Percentiles rank a stretch among this genome's conserved stretches.
Evolutionary conservation across 2,797 vertebrate species (phyloP).

Genomic region (Karalla daura): DNA sequence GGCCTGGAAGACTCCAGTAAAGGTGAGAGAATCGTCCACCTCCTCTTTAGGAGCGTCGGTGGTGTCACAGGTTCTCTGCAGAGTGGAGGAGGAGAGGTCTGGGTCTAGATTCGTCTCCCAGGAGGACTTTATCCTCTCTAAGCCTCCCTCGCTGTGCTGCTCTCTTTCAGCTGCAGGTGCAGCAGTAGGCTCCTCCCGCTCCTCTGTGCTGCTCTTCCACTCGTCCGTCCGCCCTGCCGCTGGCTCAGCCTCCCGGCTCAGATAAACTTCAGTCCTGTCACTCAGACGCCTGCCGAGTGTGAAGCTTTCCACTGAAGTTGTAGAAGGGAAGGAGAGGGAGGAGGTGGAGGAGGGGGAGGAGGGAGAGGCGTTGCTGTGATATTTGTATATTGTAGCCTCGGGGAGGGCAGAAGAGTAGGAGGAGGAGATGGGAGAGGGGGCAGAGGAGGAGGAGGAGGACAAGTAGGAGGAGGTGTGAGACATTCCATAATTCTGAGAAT

Average conservation of each 20-base stretch:
- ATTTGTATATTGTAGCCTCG: slow-evolving; percentile 26
- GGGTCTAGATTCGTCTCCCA: slow-evolving; percentile 41
- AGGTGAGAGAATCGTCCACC: slow-evolving; percentile 22
- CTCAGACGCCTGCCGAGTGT: slow-evolving; percentile 47
- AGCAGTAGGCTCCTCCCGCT: slow-evolving; percentile 55
- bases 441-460: slow-evolving; percentile 25
- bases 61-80: slow-evolving; percentile 1
- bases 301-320: slow-evolving; percentile 34
- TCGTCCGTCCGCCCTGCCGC: background rate
- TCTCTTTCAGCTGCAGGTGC: slow-evolving; percentile 66
- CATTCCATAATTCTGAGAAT: slow-evolving; percentile 23
- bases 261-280: slow-evolving; percentile 53
- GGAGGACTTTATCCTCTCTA: slow-evolving; percentile 46
- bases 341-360: slow-evolving; percentile 36
- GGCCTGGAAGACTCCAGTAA: slow-evolving; percentile 80
- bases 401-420: slow-evolving; percentile 30
- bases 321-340: too few relatives aligned
- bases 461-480: slow-evolving; percentile 15
- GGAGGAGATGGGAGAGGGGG: too few relatives aligned
- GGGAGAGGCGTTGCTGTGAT: background rate
- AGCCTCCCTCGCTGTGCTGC: slow-evolving; percentile 46
- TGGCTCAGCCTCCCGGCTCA: slow-evolving; percentile 48
- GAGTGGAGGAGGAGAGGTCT: background rate
- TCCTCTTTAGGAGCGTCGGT: background rate
- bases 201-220: slow-evolving; percentile 42